Conservation (phyloP, 2,888 invertebrate species). For the Acanthopleura granulata region DNA sequence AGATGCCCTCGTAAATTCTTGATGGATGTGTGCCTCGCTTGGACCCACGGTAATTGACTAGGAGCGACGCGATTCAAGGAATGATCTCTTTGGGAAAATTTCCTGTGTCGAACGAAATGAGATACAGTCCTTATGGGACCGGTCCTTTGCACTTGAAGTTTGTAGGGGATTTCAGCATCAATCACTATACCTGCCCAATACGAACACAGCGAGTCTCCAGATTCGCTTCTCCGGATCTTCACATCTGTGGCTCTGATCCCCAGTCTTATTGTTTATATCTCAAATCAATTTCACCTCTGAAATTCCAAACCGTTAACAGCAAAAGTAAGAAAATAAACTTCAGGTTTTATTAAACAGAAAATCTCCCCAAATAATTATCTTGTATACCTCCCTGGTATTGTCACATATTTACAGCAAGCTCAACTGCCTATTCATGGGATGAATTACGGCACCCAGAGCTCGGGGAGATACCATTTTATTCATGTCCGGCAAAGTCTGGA, state of each 20-base stretch:
- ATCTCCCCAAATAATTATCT: too few relatives aligned
- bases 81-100: conserved; percentile 18
- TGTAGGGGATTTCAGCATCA: conserved; percentile 7
- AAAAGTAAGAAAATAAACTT: too few relatives aligned
- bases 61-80: conserved; percentile 17
- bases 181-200: neutral
- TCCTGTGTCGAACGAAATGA: conserved; percentile 18
- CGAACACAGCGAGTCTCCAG: neutral
- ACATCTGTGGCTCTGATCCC: neutral
- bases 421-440: too few relatives aligned
- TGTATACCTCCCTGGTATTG: too few relatives aligned
- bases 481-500: too few relatives aligned
- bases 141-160: neutral
- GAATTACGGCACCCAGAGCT: too few relatives aligned
- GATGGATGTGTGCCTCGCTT: conserved; percentile 13
- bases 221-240: neutral
- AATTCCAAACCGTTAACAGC: too few relatives aligned
- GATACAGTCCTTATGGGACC: conserved; percentile 16
- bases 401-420: too few relatives aligned
- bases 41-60: conserved; percentile 10
- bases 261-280: conserved; percentile 10
- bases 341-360: too few relatives aligned
- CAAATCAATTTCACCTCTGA: neutral
- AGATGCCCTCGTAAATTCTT: conserved; percentile 11
- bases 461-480: too few relatives aligned